These are phyloP conservation scores for Alces alces DNA, from an alignment of 2,113 vertebrate genomes.

Conservation along the genomic window DNA sequence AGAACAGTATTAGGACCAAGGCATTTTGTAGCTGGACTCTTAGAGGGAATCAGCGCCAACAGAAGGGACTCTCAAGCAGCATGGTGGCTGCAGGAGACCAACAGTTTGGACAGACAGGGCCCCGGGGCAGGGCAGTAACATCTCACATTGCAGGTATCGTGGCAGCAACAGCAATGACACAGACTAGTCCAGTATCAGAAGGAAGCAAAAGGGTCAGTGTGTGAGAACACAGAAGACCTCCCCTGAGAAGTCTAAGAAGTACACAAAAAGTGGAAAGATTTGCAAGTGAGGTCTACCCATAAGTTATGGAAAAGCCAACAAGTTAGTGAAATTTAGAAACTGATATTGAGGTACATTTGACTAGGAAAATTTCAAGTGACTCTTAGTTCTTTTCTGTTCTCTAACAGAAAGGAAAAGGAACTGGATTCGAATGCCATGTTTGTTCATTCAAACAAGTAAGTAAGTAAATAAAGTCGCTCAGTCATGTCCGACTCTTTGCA, in stretches of 20 bases:
- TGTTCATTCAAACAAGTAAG: neutral
- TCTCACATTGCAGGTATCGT: neutral
- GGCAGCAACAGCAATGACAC: too few relatives aligned
- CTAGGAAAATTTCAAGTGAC: neutral
- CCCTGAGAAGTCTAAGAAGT: neutral
- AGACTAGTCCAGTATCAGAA: neutral
- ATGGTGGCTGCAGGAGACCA: neutral
- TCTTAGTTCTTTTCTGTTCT: neutral
- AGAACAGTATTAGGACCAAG: neutral
- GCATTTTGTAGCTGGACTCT: neutral
- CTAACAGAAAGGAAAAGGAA: neutral
- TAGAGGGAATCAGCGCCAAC: neutral
- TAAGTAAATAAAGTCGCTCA: too few relatives aligned
- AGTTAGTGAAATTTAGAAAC: neutral
- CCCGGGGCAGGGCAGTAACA: neutral
- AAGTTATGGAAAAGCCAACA: neutral
- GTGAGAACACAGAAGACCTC: neutral
- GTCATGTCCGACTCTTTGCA: too few relatives aligned
- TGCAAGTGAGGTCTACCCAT: neutral
- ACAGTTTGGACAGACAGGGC: neutral
- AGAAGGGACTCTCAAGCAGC: neutral
- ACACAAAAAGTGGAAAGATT: neutral
- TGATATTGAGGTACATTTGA: neutral
- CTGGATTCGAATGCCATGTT: neutral
- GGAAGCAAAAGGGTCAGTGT: neutral